These are phyloP conservation scores for Neosilurus hyrtlii DNA, from an alignment of 2,797 vertebrate species.

Conservation along the genomic window DNA sequence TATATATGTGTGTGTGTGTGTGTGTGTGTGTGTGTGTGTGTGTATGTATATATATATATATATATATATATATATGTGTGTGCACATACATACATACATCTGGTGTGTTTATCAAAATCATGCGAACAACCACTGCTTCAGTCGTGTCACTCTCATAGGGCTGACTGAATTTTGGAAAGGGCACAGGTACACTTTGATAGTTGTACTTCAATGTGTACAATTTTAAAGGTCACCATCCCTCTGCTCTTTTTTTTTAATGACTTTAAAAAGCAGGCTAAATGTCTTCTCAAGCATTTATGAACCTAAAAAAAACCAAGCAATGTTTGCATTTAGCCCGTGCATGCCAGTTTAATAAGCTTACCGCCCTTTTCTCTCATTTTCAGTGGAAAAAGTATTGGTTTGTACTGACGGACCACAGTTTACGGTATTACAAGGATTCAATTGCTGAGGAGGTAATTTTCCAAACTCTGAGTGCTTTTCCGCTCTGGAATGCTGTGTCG, in stretches of 20 bases:
- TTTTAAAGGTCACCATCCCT: conserved; percentile 53
- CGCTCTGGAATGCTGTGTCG: too few relatives aligned
- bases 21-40: too few relatives aligned
- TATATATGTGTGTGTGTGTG: too few relatives aligned
- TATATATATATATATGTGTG: too few relatives aligned
- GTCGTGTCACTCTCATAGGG: conserved; percentile 42
- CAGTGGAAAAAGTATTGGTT: conserved; percentile 86
- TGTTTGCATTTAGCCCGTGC: not conserved
- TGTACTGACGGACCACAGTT: conserved; percentile 80
- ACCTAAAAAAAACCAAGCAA: conserved; percentile 4
- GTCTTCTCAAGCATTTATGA: conserved; percentile 21
- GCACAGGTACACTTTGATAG: conserved; percentile 60
- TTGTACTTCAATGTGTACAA: conserved; percentile 51
- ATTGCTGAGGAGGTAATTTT: conserved; percentile 78
- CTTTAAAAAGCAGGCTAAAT: conserved; percentile 39
- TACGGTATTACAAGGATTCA: conserved; percentile 81
- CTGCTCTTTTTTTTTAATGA: conserved; percentile 29
- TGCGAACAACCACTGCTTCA: conserved; percentile 43
- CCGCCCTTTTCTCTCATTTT: not conserved
- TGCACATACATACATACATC: too few relatives aligned
- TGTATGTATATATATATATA: too few relatives aligned
- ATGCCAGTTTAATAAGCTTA: not conserved
- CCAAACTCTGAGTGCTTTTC: not conserved
- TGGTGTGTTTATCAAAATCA: conserved; percentile 43
- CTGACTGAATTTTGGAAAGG: conserved; percentile 55